Base-by-base conservation (phyloP, 2,888 invertebrate species). In the Chrysina gloriosa region DNA sequence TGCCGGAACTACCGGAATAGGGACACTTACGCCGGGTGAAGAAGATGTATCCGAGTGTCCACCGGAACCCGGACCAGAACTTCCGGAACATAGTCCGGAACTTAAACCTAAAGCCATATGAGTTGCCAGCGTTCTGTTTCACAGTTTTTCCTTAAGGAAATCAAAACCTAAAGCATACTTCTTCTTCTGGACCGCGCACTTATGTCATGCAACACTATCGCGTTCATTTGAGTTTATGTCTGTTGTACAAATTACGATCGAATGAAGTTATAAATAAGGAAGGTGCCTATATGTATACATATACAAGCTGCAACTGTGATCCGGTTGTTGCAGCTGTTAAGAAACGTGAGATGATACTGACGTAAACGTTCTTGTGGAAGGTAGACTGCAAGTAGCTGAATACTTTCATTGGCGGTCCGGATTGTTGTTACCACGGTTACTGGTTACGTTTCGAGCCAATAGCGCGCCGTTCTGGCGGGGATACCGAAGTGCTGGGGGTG, bases 41-140 rank as follows among this genome's bases (percentile, higher is more conserved):
- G 82, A 83, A 1, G 82, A 83, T 5, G 82, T 79, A 72, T 83
- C 82, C 71, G 82, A 82, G 71, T 83, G 82, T 50, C 79, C 80
- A 25, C 82, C 83, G 71, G 82, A 82, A 63, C 85, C 84, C 79
- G 85, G 85, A 79, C 82, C 82, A 14, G 77, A 81, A 76, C 81
- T 79, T 71, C 79, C 81, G 78, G 83, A 80, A 80, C 85, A 85
- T 80, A 86, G 83, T 80, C 86, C 85, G 80, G 86, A 85, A 83
- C 84, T 84, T 77, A 85, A 83, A 75, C 84, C 84, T 75, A 86
- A 83, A 76, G 83, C 85, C 84, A 85, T 86, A 79, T 82, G 83
- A 50, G 82, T 80, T 74, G 83, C 82, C 81, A 82, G 83, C 72
- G 78, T 81, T 76, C 39, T 11, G 25, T 29, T 21, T 42, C 50